A percentile compares a stretch with the other conserved stretches of the same genome.
Evolutionary conservation across 2,113 vertebrate species (phyloP).

Genomic region (Cepphus grylle): DNA sequence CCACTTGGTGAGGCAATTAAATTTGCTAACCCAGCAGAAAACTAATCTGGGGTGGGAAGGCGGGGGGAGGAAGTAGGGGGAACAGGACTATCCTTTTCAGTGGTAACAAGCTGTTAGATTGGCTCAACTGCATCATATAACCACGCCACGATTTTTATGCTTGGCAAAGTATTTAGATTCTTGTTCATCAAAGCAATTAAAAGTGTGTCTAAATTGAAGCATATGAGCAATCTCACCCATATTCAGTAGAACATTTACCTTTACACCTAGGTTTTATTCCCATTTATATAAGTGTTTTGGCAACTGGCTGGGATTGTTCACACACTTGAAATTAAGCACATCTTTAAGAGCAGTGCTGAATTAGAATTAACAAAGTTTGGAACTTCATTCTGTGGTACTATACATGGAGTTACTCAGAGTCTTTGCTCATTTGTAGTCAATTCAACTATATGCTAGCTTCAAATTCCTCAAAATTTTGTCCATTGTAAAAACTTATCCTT

Average conservation of each 20-base stretch:
- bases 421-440: not conserved
- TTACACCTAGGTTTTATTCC: not conserved
- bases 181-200: slow-evolving; percentile 50
- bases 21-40: slow-evolving; percentile 67
- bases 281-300: not conserved
- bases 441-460: not conserved
- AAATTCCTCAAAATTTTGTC: slow-evolving; percentile 10
- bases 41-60: slow-evolving; percentile 61
- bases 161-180: slow-evolving; percentile 50
- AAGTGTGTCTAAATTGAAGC: slow-evolving; percentile 14
- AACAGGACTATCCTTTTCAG: slow-evolving; percentile 46
- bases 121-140: slow-evolving; percentile 46
- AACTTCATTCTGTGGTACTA: not conserved
- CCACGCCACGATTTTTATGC: slow-evolving; percentile 26
- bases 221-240: not conserved
- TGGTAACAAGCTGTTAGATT: slow-evolving; percentile 65
- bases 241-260: slow-evolving; percentile 1
- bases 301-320: not conserved
- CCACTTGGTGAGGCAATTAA: slow-evolving; percentile 60
- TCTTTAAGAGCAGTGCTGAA: not conserved
- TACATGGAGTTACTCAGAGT: not conserved
- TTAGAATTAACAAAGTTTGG: not conserved
- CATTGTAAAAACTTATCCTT: not conserved
- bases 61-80: slow-evolving; percentile 38
- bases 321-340: not conserved